Conservation (phyloP, 2,888 invertebrate species). For the Synanthedon andrenaeformis region DNA sequence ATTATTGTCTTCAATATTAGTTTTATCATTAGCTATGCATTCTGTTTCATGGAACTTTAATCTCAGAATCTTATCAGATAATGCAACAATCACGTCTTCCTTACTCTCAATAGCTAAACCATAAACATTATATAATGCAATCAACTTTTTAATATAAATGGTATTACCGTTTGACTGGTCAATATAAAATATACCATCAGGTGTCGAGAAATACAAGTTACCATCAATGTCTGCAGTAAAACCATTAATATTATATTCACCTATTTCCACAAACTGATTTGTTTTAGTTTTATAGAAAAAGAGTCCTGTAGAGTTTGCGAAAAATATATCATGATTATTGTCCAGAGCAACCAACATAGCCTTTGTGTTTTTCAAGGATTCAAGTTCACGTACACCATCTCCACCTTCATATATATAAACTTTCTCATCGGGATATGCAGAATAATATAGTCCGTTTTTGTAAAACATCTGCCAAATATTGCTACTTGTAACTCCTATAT, state of each 20-base stretch:
- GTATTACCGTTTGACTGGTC: not conserved
- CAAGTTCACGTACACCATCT: slow-evolving; percentile 9
- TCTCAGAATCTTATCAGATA: slow-evolving; percentile 18
- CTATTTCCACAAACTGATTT: slow-evolving; percentile 4
- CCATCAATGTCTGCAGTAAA: slow-evolving; percentile 20
- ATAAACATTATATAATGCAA: slow-evolving; percentile 1
- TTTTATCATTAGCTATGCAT: not conserved
- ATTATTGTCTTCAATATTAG: not conserved
- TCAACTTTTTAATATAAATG: not conserved
- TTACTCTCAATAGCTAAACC: slow-evolving; percentile 5
- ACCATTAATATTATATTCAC: slow-evolving; percentile 13
- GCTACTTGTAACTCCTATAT: slow-evolving; percentile 15
- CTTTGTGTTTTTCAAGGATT: slow-evolving; percentile 16
- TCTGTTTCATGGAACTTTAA: slow-evolving; percentile 10
- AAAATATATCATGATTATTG: slow-evolving; percentile 17
- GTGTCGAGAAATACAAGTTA: slow-evolving; percentile 22
- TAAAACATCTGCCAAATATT: slow-evolving; percentile 53
- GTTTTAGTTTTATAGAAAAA: slow-evolving; percentile 14
- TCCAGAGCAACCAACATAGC: slow-evolving; percentile 21
- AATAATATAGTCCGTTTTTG: slow-evolving; percentile 35
- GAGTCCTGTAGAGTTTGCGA: slow-evolving; percentile 26
- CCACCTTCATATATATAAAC: slow-evolving; percentile 12
- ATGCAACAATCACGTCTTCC: slow-evolving; percentile 16
- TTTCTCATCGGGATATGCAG: slow-evolving; percentile 22
- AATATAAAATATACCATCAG: slow-evolving; percentile 17